These are phyloP conservation scores for Etheostoma cragini DNA, from an alignment of 2,113 vertebrate genomes.

Conservation along the genomic window DNA sequence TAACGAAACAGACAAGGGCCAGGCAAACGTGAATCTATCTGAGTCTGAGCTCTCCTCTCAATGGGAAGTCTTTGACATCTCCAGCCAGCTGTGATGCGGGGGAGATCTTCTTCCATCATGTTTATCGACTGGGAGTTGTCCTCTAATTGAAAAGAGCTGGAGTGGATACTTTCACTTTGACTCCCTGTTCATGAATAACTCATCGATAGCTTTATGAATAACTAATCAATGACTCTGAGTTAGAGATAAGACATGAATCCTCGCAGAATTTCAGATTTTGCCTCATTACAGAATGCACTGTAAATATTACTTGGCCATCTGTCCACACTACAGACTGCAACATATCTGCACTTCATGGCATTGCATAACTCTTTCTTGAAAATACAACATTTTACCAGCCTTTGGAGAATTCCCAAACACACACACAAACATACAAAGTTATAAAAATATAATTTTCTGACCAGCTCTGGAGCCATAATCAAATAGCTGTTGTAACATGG, in stretches of 20 bases:
- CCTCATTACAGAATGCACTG: conserved; percentile 53
- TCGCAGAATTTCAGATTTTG: conserved; percentile 37
- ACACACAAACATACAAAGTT: too few relatives aligned
- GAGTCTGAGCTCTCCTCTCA: conserved; percentile 43
- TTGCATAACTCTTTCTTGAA: not conserved
- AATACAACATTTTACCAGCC: not conserved
- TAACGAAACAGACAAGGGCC: conserved; percentile 30
- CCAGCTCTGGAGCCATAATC: too few relatives aligned
- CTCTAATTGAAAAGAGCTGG: conserved; percentile 56
- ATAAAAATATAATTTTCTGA: too few relatives aligned
- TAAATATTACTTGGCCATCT: conserved; percentile 55
- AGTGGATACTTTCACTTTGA: conserved; percentile 56
- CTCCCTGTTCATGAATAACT: conserved; percentile 68
- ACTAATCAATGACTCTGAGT: conserved; percentile 56
- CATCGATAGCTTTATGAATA: conserved; percentile 68
- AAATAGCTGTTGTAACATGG: conserved; percentile 4
- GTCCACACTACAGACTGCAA: conserved; percentile 9
- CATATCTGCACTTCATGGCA: conserved; percentile 4
- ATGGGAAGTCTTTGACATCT: conserved; percentile 70
- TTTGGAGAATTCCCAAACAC: not conserved
- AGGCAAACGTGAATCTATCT: conserved; percentile 61
- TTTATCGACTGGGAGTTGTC: conserved; percentile 60
- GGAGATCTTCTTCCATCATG: conserved; percentile 50
- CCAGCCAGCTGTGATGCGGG: conserved; percentile 56
- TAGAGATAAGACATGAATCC: conserved; percentile 48